Evolutionary conservation across 2,113 vertebrate species (phyloP).

Genomic region (Hystrix cristata): DNA sequence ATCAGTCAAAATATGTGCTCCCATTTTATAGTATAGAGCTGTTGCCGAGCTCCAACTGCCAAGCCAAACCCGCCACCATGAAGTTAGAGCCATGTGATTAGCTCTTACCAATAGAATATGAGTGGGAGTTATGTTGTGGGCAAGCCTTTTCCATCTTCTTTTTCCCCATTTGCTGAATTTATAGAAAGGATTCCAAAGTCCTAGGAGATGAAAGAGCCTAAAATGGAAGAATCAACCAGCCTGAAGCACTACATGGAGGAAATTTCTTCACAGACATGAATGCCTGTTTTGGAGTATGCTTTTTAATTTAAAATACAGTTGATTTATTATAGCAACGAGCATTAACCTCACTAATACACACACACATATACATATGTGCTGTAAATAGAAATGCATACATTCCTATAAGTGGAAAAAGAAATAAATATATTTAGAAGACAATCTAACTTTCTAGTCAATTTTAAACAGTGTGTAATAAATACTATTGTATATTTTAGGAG

Average conservation of each 20-base stretch:
- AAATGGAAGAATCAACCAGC: not conserved
- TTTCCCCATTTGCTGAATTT: not conserved
- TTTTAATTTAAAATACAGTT: not conserved
- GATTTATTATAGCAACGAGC: not conserved
- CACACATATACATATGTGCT: not conserved
- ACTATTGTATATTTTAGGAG: slow-evolving; percentile 31
- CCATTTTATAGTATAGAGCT: not conserved
- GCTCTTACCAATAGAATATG: not conserved
- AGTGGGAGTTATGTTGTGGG: not conserved
- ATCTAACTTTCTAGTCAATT: not conserved
- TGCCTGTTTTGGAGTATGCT: not conserved
- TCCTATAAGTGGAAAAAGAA: slow-evolving; percentile 3
- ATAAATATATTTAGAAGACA: slow-evolving; percentile 6
- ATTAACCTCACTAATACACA: not conserved
- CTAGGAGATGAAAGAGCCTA: not conserved
- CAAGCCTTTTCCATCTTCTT: not conserved
- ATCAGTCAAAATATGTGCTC: not conserved
- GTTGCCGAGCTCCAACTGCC: not conserved
- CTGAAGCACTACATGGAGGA: not conserved
- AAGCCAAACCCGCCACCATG: not conserved
- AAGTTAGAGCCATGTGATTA: not conserved
- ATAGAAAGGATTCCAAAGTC: not conserved
- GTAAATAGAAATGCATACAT: slow-evolving; percentile 25
- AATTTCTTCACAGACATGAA: not conserved
- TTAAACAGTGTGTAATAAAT: not conserved